Conservation (phyloP, 2,888 invertebrate genomes). For the Luperina nickerlii region DNA sequence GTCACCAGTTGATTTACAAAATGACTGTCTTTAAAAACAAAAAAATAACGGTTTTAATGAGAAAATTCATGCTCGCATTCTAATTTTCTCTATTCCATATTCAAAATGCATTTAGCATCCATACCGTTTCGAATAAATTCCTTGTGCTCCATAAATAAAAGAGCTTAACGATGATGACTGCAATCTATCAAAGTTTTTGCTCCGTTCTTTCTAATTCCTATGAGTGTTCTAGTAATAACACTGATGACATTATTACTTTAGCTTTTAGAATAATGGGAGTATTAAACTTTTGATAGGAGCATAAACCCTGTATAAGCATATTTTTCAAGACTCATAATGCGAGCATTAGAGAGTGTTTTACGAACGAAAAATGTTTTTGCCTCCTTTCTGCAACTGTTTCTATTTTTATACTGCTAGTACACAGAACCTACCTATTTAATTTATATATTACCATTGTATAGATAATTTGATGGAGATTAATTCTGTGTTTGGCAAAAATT, state of each 20-base stretch:
- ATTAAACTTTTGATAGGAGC: slow-evolving; percentile 15
- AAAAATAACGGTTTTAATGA: background rate
- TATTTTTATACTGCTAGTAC: too few relatives aligned
- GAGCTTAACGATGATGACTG: slow-evolving; percentile 53
- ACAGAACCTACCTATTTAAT: too few relatives aligned
- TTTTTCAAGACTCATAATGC: too few relatives aligned
- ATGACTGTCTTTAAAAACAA: too few relatives aligned
- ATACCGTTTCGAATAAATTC: slow-evolving; percentile 37
- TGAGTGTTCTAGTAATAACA: slow-evolving; percentile 36
- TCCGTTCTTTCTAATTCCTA: slow-evolving; percentile 51
- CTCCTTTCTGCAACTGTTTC: too few relatives aligned
- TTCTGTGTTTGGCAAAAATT: too few relatives aligned
- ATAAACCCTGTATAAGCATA: background rate
- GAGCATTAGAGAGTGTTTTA: too few relatives aligned
- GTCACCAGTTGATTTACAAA: too few relatives aligned
- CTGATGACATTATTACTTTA: slow-evolving; percentile 39
- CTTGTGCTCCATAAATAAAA: slow-evolving; percentile 41
- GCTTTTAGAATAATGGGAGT: slow-evolving; percentile 11
- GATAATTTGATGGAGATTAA: too few relatives aligned
- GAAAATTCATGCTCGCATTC: background rate
- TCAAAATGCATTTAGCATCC: slow-evolving; percentile 38
- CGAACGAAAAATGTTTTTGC: too few relatives aligned
- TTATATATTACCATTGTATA: too few relatives aligned
- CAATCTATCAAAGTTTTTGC: slow-evolving; percentile 53
- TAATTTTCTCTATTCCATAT: background rate